Evolutionary conservation across 2,797 vertebrate species (phyloP).

Genomic region (Heliangelus exortis): DNA sequence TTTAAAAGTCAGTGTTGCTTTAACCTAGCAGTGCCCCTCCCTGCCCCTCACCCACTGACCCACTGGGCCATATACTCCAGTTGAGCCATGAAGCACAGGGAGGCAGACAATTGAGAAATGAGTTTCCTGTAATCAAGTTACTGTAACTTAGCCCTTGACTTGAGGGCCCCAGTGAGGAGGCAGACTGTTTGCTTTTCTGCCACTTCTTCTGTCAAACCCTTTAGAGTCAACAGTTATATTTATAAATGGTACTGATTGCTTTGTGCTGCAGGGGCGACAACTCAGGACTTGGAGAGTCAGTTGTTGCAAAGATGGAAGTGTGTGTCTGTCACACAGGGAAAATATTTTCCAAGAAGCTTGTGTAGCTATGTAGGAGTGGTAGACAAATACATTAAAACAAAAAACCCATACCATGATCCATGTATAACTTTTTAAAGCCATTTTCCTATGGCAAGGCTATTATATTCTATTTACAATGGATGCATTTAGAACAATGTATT

Average conservation of each 20-base stretch:
- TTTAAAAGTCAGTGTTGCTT: constrained; percentile 9
- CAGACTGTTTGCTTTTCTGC: constrained; percentile 51
- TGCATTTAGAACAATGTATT: constrained; percentile 83
- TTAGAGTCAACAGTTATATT: constrained; percentile 36
- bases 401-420: not conserved
- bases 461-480: constrained; percentile 84
- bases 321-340: not conserved
- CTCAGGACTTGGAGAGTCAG: not conserved
- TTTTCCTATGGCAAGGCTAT: constrained; percentile 74
- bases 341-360: not conserved
- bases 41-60: constrained; percentile 18
- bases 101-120: constrained; percentile 34
- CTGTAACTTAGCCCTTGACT: constrained; percentile 50
- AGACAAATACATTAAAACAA: constrained; percentile 39
- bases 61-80: not conserved
- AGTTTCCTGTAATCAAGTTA: constrained; percentile 59
- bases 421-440: constrained; percentile 12
- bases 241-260: constrained; percentile 5
- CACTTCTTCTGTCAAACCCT: constrained; percentile 8
- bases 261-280: not conserved
- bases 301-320: not conserved
- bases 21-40: constrained; percentile 19
- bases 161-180: not conserved
- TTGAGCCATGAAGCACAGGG: not conserved
- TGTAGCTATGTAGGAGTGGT: constrained; percentile 17